Percentiles rank a stretch among this genome's conserved stretches.
Conservation (phyloP, 2,797 vertebrate species). For the Paramormyrops hopkinsi region DNA sequence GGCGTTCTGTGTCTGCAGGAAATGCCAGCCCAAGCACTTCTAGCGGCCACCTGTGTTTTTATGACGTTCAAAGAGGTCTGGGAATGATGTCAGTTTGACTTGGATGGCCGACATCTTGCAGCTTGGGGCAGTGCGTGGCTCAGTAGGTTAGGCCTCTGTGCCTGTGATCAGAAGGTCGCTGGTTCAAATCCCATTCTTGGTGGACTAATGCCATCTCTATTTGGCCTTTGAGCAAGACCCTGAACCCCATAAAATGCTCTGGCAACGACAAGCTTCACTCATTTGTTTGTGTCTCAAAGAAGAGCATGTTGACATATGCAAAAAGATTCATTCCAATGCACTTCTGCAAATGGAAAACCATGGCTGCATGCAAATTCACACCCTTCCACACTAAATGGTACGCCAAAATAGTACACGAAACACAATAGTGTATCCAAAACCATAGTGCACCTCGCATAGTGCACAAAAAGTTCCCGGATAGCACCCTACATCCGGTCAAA, state of each 20-base stretch:
- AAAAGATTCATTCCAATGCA: background rate
- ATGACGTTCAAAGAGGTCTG: background rate
- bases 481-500: background rate
- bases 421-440: background rate
- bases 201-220: background rate
- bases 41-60: background rate
- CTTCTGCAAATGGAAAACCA: background rate
- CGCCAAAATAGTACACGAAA: background rate
- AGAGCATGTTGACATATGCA: background rate
- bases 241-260: background rate
- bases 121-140: background rate
- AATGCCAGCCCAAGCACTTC: background rate
- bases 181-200: background rate
- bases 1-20: background rate
- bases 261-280: background rate
- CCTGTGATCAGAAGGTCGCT: background rate
- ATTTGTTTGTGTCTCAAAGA: background rate
- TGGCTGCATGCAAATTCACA: background rate
- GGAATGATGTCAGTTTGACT: background rate
- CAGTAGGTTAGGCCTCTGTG: background rate
- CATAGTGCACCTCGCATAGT: background rate
- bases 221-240: background rate
- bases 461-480: background rate
- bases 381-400: background rate
- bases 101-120: background rate